Evolutionary conservation across 2,888 invertebrate genomes (phyloP), one percentile per base, ranked within the genome.

Genomic region (Andrena flavipes): DNA sequence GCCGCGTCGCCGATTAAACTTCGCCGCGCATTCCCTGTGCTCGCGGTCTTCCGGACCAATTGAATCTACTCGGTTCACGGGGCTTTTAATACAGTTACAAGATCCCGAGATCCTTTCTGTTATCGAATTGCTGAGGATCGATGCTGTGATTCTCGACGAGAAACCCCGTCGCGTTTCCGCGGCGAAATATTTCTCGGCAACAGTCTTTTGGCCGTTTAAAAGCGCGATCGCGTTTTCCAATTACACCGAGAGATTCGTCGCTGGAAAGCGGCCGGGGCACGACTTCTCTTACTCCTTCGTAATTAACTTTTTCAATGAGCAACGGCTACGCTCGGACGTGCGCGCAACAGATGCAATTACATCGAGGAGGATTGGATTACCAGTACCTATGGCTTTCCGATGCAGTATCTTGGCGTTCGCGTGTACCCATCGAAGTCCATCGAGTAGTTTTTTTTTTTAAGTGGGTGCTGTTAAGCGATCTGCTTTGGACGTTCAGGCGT

Each of bases 291-390:
- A 4, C n/a, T 33, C 20, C 26, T 60, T 60, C n/a, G 60, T 30
- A 60, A 60, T 60, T 10, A 63, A 20, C 35, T 63, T 63, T 35
- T 35, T 13, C 20, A 33, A 60, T 30, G n/a, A 30, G 60, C 62
- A 63, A 63, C 13, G 10, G 13, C 29, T n/a, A 26, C 23, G 23
- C 1, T 54, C 16, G 26, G 20, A n/a, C 26, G 59, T 42, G 56
- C 10, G 29, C n/a, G 59, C 59, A 42, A 59, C 59, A 59, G 59
- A 70, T 59, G 69, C n/a, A 59, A 70, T 70, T 42, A 23, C 35
- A 29, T 42, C 4, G 59, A 42, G 26, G 16, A 6, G 54, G 56
- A 70, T 42, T 59, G 35, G 59, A 70, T 70, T 51, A 33, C 20
- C 20, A 20, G 5, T 13, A 4, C 56, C 42, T 42, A 42, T 42